Conservation (phyloP, 2,797 vertebrate genomes). For the Channa striata region DNA sequence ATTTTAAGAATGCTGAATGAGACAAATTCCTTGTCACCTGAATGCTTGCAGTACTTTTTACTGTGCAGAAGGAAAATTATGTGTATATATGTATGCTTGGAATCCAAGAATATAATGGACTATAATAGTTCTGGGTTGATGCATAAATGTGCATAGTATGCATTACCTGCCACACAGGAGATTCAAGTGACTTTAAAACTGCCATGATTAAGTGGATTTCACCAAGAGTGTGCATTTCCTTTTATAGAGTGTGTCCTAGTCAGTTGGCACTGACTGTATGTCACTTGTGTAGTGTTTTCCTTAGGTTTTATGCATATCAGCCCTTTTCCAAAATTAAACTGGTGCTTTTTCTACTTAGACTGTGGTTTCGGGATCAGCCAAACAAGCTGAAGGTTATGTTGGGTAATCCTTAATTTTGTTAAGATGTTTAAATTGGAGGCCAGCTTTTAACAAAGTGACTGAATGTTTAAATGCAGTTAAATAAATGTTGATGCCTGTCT, state of each 20-base stretch:
- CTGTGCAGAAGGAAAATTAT: conserved; percentile 29
- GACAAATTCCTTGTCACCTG: conserved; percentile 35
- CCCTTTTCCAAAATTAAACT: conserved; percentile 36
- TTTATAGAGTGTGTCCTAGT: background rate
- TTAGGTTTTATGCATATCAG: conserved; percentile 40
- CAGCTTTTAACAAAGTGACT: conserved; percentile 7
- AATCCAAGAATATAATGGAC: conserved; percentile 89
- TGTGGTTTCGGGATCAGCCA: conserved; percentile 22
- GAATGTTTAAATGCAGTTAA: conserved; percentile 1
- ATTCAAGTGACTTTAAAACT: background rate
- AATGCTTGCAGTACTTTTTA: conserved; percentile 48
- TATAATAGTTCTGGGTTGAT: conserved; percentile 85
- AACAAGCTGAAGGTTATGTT: background rate
- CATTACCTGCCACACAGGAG: background rate
- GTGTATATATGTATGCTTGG: conserved; percentile 77
- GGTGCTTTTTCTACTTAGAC: conserved; percentile 62
- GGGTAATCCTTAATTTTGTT: background rate
- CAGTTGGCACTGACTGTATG: background rate
- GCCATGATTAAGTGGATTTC: background rate
- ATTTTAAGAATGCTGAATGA: conserved; percentile 14
- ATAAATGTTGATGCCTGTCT: background rate
- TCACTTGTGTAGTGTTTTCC: background rate
- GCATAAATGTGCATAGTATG: conserved; percentile 24
- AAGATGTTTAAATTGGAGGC: conserved; percentile 1
- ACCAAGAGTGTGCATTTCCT: conserved; percentile 5